These are phyloP conservation scores for Drosophila triauraria DNA, from an alignment of 1,140 invertebrate species.

Conservation along the genomic window DNA sequence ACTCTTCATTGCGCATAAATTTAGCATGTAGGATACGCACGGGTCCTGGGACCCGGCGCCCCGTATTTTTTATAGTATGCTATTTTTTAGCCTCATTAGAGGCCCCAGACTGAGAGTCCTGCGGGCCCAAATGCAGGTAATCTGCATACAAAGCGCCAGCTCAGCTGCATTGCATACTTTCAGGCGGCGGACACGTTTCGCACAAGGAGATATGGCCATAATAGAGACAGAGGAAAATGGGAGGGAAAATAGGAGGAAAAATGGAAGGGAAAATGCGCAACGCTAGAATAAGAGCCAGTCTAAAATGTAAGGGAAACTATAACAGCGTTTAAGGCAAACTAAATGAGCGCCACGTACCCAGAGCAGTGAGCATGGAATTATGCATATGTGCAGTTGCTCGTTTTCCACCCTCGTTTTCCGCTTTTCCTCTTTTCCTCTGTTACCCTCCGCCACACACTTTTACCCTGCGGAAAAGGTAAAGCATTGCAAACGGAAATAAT, in stretches of 20 bases:
- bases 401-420: slow-evolving; percentile 2
- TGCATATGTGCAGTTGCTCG: slow-evolving; percentile 58
- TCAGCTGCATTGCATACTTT: slow-evolving; percentile 48
- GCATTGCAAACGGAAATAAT: slow-evolving; percentile 74
- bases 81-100: slow-evolving; percentile 70
- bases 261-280: neutral
- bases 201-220: slow-evolving; percentile 57
- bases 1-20: slow-evolving; percentile 80
- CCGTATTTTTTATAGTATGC: slow-evolving; percentile 40
- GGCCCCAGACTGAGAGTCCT: slow-evolving; percentile 17
- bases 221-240: slow-evolving; percentile 42
- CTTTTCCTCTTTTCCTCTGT: slow-evolving; percentile 1
- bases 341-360: slow-evolving; percentile 67
- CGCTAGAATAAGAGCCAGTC: neutral
- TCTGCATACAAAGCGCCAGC: slow-evolving; percentile 70
- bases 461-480: slow-evolving; percentile 8
- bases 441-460: slow-evolving; percentile 5
- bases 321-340: slow-evolving; percentile 76
- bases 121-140: slow-evolving; percentile 57
- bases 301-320: slow-evolving; percentile 32
- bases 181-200: slow-evolving; percentile 31
- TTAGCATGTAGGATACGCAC: slow-evolving; percentile 68
- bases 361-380: slow-evolving; percentile 62
- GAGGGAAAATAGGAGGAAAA: neutral
- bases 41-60: slow-evolving; percentile 6